Conservation (phyloP, 2,113 vertebrate genomes). For the Orycteropus afer region DNA sequence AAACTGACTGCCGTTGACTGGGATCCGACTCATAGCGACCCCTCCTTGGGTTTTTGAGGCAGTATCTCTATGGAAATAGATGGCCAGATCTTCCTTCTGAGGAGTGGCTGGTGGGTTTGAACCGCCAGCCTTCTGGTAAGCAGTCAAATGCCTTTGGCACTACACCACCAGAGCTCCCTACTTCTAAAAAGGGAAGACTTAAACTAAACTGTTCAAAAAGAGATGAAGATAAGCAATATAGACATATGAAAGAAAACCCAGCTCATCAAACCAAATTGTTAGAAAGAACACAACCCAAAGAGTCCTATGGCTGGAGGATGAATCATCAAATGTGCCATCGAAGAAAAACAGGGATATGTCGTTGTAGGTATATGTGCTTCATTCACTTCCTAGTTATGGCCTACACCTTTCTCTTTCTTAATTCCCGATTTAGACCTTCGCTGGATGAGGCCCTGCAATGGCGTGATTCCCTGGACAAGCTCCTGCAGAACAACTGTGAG, state of each 20-base stretch:
- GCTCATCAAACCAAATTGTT: not conserved
- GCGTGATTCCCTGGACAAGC: slow-evolving; percentile 94
- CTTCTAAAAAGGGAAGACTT: not conserved
- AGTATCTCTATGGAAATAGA: no score
- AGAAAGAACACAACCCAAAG: not conserved
- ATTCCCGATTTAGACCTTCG: slow-evolving; percentile 86
- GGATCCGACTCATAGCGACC: no score
- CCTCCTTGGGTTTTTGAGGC: no score
- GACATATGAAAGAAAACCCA: not conserved
- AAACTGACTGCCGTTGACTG: no score
- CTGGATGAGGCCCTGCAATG: slow-evolving; percentile 92
- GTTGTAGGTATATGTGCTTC: not conserved
- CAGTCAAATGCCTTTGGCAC: no score
- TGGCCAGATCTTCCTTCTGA: no score
- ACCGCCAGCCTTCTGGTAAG: no score
- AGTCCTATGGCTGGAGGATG: not conserved
- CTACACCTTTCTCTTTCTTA: not conserved
- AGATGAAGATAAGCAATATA: not conserved
- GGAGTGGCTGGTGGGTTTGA: no score
- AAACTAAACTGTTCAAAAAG: not conserved
- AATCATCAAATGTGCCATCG: no score
- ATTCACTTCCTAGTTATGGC: not conserved
- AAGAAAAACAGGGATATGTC: not conserved
- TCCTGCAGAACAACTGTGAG: slow-evolving; percentile 94
- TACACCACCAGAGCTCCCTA: no score